phyloP scores from a whole-genome alignment of 1,140 invertebrate genomes.

The Coptotermes formosanus region DNA sequence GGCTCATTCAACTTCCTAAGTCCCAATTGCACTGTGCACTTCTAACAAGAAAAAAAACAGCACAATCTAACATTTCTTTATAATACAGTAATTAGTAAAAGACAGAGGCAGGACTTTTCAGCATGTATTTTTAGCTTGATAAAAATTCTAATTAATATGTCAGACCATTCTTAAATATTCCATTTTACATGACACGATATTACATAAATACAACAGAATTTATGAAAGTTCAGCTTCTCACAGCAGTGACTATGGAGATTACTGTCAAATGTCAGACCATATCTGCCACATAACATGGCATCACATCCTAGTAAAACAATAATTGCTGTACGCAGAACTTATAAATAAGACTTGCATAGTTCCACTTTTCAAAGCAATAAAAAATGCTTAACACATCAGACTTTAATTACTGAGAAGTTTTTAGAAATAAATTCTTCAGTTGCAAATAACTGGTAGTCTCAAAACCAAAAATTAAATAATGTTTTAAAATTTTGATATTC shows the following conservation, averaged over 20 bases:
- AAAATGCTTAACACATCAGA: no score
- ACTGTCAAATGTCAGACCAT: no score
- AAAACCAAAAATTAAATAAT: no score
- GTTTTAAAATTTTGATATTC: no score
- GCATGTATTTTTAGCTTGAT: background rate
- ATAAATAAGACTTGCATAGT: background rate
- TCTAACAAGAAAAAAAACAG: background rate
- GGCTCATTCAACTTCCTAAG: conserved; percentile 1
- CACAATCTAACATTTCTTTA: conserved; percentile 15
- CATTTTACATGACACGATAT: background rate
- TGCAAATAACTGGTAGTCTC: no score
- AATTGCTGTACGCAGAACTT: no score
- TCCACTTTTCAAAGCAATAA: background rate
- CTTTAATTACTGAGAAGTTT: no score
- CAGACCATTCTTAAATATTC: background rate
- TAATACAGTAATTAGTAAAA: conserved; percentile 8
- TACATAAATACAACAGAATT: background rate
- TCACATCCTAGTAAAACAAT: no score
- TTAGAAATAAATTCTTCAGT: no score
- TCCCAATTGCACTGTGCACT: conserved; percentile 13
- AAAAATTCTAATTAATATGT: background rate
- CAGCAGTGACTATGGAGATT: no score
- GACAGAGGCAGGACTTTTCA: background rate
- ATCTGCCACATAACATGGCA: no score
- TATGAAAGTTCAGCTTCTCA: no score